Evolutionary conservation across 1,140 invertebrate genomes (phyloP), one percentile per base, ranked within the genome.

Genomic region (Cotesia chilonis): DNA sequence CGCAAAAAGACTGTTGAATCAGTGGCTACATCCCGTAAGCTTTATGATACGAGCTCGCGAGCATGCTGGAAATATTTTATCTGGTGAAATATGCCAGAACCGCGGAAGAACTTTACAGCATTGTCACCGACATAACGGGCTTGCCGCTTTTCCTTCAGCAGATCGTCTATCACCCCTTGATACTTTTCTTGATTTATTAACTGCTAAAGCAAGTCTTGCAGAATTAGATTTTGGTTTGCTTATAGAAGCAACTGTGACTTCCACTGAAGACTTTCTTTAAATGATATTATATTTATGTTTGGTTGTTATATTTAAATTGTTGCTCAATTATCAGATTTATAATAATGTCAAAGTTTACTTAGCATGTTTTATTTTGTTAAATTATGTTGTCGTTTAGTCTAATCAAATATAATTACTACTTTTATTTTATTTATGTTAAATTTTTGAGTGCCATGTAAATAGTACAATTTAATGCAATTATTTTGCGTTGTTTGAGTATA

Each of bases 171-270:
- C 93, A 54, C 93, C 94, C 0, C 83, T 95, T 69, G 93, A 95
- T 80, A 94, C 94, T 12, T 95, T 96, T 80, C 84, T 96, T 57
- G 93, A 95, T 85, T 85, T 96, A 52, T 87, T 96, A 20, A 95
- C 94, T 1, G 94, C 94, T 7, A 96, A 96, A 88, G 93, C 93
- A 7, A 94, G 91, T 82, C 88, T 95, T 68, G 91, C 92, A 68
- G 94, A 94, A 79, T 83, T 94, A 76, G 93, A 95, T 83, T 94
- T 94, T 81, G 93, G 93, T 76, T 88, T 95, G 71, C 88, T 95
- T 9, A 93, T 94, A 76, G 93, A 94, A 84, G 92, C 94, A 38
- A 94, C 93, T 9, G 85, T 94, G 67, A 87, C 87, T 28, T 91
- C 89, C 38, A 89, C 86, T 9, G 88, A 90, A 79, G 88, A 89